Conservation (phyloP, 2,888 invertebrate genomes). For the Phymatocera aterrima region DNA sequence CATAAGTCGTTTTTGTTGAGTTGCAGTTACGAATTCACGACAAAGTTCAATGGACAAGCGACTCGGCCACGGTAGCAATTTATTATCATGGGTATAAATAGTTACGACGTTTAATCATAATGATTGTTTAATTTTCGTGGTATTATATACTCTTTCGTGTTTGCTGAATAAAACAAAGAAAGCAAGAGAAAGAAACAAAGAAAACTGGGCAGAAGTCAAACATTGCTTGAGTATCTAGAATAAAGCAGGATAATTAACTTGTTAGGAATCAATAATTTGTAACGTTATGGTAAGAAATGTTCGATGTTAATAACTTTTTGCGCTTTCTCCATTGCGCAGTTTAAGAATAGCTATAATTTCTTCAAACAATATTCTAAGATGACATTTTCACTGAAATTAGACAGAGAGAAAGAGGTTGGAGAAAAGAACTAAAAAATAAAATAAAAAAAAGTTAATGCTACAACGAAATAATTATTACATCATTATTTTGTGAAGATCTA, state of each 20-base stretch:
- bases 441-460: background rate
- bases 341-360: constrained; percentile 52
- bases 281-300: constrained; percentile 57
- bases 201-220: constrained; percentile 50
- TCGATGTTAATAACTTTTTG: constrained; percentile 62
- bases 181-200: constrained; percentile 6
- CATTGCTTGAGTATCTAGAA: constrained; percentile 59
- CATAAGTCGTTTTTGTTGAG: background rate
- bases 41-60: constrained; percentile 9
- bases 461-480: constrained; percentile 27
- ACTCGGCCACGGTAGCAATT: constrained; percentile 31
- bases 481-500: background rate
- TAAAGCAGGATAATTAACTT: constrained; percentile 51
- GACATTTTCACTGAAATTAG: background rate
- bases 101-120: constrained; percentile 13
- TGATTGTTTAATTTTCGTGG: constrained; percentile 37
- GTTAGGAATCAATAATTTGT: constrained; percentile 57
- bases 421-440: background rate
- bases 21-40: background rate
- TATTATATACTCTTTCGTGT: constrained; percentile 46
- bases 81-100: constrained; percentile 19
- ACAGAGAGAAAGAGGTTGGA: background rate
- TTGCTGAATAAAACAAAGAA: constrained; percentile 32
- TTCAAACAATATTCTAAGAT: background rate
- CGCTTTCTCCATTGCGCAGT: constrained; percentile 62